Percentiles rank a stretch among this genome's conserved stretches.
phyloP scores from a whole-genome alignment of 2,797 vertebrate species.

The Trematomus bernacchii region DNA sequence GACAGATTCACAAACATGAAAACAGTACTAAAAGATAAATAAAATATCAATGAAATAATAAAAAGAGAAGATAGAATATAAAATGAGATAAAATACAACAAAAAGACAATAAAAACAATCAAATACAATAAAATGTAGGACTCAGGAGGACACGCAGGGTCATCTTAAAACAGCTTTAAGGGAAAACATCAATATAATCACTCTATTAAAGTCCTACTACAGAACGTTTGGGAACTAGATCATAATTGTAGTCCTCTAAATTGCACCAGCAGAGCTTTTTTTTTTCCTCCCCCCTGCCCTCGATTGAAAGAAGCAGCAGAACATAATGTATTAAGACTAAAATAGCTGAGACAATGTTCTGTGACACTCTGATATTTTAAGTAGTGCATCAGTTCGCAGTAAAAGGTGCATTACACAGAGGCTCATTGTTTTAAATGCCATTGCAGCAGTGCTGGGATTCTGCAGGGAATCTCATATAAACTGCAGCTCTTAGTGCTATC shows the following conservation, averaged over 20 bases:
- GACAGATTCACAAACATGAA: too few species aligned
- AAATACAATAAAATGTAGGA: too few species aligned
- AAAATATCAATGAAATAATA: too few species aligned
- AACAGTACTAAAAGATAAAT: too few species aligned
- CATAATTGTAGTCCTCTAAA: background rate
- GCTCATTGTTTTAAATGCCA: conserved; percentile 58
- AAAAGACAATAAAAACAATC: too few species aligned
- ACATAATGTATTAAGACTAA: conserved; percentile 54
- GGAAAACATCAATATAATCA: too few species aligned
- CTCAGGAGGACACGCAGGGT: too few species aligned
- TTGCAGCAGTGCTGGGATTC: conserved; percentile 61
- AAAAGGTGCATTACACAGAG: conserved; percentile 64
- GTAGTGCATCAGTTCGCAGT: conserved; percentile 39
- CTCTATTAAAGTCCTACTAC: background rate
- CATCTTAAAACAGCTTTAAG: too few species aligned
- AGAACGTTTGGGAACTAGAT: conserved; percentile 8
- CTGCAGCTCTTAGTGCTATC: conserved; percentile 69
- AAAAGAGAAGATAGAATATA: too few species aligned
- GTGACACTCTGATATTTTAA: conserved; percentile 66
- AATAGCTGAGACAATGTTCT: conserved; percentile 59
- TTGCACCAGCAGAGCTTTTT: background rate
- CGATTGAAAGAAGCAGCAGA: conserved; percentile 40
- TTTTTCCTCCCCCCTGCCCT: conserved; percentile 12
- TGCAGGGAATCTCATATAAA: conserved; percentile 73
- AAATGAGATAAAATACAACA: too few species aligned